Base-by-base conservation (phyloP, 1,140 invertebrate species). In the Limonius californicus region DNA sequence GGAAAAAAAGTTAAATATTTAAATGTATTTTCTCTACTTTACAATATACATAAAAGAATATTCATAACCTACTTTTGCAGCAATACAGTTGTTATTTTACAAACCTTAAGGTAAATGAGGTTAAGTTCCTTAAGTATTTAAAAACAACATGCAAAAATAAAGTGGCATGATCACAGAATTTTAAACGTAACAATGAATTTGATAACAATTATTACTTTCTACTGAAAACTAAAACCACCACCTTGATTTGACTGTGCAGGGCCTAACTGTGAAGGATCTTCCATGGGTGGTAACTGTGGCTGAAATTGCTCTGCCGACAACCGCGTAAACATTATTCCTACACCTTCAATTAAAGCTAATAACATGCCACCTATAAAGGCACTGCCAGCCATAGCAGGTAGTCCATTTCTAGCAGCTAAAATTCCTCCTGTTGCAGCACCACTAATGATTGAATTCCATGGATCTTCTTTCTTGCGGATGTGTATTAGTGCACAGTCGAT, bases 371-470 rank as follows among this genome's bases (percentile, higher is more conserved):
- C 97, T 64, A 99, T 91, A 20, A 98, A 79, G 12, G 95, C 97
- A 80, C 94, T 97, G 3, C 93, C 95, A 62, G 91, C 86, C 94
- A 99, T 99, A 0, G 95, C 91, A 54, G 87, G 89, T n/a, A 88
- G 77, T 73, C 97, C 97, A 83, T 92, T 96, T 84, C 97, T 85
- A 8, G 96, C 91, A 27, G 97, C 92, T 63, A 99, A 80, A 69
- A 99, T 91, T 42, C 92, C 97, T 47, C 97, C 97, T 43, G 97
- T 98, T 0, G 92, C 83, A 8, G 94, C 95, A 6, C 96, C 97
- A 81, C 94, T 97, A 60, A 94, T 93, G 35, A 99, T 99, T 0
- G 95, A 97, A 78, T 95, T 98, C 94, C 94, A 98, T 0, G 95
- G 95, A 79, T 98, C 95, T 84, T 99, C 97, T 75, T 99, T 99